These are phyloP conservation scores for Muscicapa adusta DNA, from an alignment of 2,113 vertebrate species.

Conservation along the genomic window DNA sequence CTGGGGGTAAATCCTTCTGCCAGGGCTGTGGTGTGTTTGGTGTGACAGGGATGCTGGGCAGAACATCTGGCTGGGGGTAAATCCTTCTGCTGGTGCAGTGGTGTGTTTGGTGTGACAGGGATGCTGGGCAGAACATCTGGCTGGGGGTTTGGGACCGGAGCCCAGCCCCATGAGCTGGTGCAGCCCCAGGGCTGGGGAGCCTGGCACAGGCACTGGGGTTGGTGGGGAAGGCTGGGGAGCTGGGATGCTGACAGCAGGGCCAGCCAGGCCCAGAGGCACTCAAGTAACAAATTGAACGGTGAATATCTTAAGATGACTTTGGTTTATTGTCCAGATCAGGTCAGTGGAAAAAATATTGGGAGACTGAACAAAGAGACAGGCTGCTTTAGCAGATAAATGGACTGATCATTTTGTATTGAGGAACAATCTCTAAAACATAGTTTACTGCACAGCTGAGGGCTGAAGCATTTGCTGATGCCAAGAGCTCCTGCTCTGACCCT, in stretches of 20 bases:
- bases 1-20: too few relatives aligned
- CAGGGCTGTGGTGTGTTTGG: fast-evolving
- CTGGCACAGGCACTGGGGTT: not conserved
- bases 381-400: conserved; percentile 95
- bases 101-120: fast-evolving
- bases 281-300: conserved; percentile 89
- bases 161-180: fast-evolving
- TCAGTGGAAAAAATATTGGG: conserved; percentile 92
- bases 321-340: conserved; percentile 94
- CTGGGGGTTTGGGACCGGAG: fast-evolving
- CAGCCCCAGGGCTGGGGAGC: not conserved
- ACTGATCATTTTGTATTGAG: conserved; percentile 97
- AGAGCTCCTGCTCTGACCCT: conserved; percentile 90
- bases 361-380: conserved; percentile 89
- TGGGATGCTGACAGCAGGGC: not conserved
- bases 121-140: fast-evolving
- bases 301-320: conserved; percentile 78
- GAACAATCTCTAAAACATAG: conserved; percentile 98
- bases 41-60: not conserved
- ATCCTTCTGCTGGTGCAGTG: too few relatives aligned
- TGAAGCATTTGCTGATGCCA: conserved; percentile 81
- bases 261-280: not conserved
- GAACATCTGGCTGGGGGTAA: fast-evolving
- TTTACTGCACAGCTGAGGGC: conserved; percentile 90
- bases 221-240: not conserved